Percentiles rank a stretch among this genome's conserved stretches.
phyloP scores from a whole-genome alignment of 2,888 invertebrate species.

The Metallyticus violacea region DNA sequence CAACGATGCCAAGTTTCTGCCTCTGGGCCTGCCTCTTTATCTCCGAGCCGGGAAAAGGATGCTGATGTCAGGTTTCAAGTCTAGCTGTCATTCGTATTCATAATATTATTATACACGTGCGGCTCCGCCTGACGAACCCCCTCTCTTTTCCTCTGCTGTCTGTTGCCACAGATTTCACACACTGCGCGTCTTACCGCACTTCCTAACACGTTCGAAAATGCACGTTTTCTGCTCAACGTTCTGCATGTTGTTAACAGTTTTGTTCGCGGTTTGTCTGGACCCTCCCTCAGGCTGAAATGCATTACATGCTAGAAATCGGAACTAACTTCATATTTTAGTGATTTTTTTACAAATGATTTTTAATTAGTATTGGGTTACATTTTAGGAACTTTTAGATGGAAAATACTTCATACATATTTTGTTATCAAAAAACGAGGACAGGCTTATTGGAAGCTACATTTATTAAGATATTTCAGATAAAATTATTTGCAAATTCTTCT shows the following conservation, averaged over 20 bases:
- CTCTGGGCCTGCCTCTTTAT: conserved; percentile 5
- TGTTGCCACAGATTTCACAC: neutral
- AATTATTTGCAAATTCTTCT: no score
- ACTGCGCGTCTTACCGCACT: neutral
- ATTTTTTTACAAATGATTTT: no score
- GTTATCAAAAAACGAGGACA: no score
- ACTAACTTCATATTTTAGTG: no score
- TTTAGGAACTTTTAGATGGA: no score
- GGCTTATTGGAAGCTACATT: no score
- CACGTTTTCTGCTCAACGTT: neutral
- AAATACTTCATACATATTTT: no score
- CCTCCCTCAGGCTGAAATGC: no score
- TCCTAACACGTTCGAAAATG: neutral
- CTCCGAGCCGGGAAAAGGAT: neutral
- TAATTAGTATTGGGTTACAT: no score
- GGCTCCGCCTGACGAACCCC: neutral
- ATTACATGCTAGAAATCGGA: no score
- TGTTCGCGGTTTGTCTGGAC: no score
- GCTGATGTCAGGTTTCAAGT: conserved; percentile 1
- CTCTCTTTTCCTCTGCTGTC: neutral
- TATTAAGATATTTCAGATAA: no score
- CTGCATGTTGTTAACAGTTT: neutral
- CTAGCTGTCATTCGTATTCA: neutral
- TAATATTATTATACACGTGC: neutral
- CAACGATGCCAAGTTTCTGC: conserved; percentile 3